Percentiles rank a stretch among this genome's conserved stretches.
These are phyloP conservation scores for Pegoplata infirma DNA, from an alignment of 2,888 invertebrate genomes.

Conservation along the genomic window DNA sequence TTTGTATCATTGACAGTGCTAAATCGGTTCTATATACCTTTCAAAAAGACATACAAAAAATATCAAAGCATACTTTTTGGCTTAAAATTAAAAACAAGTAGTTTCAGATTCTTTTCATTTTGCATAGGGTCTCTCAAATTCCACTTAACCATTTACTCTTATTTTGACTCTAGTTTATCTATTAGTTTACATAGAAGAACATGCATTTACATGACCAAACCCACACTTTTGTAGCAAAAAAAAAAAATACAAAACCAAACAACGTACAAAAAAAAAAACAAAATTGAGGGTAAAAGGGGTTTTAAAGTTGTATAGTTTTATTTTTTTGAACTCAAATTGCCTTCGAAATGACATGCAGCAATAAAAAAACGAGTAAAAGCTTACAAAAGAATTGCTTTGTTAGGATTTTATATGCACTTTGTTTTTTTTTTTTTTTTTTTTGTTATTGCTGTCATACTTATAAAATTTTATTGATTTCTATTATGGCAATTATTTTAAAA, in stretches of 20 bases:
- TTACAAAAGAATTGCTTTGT: slow-evolving; percentile 26
- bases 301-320: slow-evolving; percentile 2
- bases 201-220: background rate
- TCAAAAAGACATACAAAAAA: too few relatives aligned
- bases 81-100: too few relatives aligned
- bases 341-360: slow-evolving; percentile 40
- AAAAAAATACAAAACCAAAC: too few relatives aligned
- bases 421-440: background rate
- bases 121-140: too few relatives aligned
- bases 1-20: too few relatives aligned
- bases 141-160: too few relatives aligned
- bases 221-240: background rate
- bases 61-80: too few relatives aligned
- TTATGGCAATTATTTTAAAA: slow-evolving; percentile 53
- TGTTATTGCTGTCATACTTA: slow-evolving; percentile 33
- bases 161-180: too few relatives aligned
- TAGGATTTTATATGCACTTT: slow-evolving; percentile 36
- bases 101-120: too few relatives aligned
- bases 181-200: background rate
- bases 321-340: slow-evolving; percentile 19
- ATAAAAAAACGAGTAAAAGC: slow-evolving; percentile 28
- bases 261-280: background rate
- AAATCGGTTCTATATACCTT: too few relatives aligned
- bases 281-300: background rate
- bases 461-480: slow-evolving; percentile 56